Conservation (phyloP, 2,888 invertebrate genomes). For the Sinelater perroti region DNA sequence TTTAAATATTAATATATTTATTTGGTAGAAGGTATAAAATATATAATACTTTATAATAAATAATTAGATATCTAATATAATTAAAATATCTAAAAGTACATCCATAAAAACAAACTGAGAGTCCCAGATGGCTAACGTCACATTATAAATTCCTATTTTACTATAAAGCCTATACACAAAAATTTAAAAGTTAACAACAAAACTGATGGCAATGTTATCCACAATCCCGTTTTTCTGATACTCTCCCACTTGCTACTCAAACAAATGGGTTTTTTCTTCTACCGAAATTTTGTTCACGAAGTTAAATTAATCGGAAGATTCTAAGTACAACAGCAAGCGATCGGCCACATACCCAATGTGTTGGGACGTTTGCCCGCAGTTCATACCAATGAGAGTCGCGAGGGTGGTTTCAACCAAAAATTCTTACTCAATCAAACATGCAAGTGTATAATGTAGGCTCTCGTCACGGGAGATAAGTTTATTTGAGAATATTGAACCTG, state of each 20-base stretch:
- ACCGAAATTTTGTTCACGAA: constrained; percentile 99
- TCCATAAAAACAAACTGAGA: too few species aligned
- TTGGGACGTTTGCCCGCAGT: constrained; percentile 91
- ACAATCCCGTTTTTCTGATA: constrained; percentile 97
- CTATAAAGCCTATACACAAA: not conserved
- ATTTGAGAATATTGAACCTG: constrained; percentile 98
- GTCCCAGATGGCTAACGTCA: not conserved
- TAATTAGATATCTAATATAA: too few species aligned
- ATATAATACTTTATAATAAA: too few species aligned
- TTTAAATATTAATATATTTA: too few species aligned
- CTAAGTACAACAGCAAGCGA: constrained; percentile 86
- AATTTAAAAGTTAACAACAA: constrained; percentile 85
- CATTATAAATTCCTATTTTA: not conserved
- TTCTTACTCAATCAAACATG: constrained; percentile 97
- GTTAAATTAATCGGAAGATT: constrained; percentile 94
- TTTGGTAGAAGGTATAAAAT: too few species aligned
- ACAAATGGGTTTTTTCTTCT: constrained; percentile 99
- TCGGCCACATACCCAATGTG: constrained; percentile 99
- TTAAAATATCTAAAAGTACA: too few species aligned
- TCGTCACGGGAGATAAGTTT: constrained; percentile 98
- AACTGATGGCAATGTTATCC: constrained; percentile 72
- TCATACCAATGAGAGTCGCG: constrained; percentile 96
- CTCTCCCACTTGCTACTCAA: constrained; percentile 98
- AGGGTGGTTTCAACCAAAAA: constrained; percentile 97
- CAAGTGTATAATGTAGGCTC: constrained; percentile 98